Percentiles rank a stretch among this genome's conserved stretches.
phyloP scores from a whole-genome alignment of 2,113 vertebrate genomes.

The Alethe diademata region DNA sequence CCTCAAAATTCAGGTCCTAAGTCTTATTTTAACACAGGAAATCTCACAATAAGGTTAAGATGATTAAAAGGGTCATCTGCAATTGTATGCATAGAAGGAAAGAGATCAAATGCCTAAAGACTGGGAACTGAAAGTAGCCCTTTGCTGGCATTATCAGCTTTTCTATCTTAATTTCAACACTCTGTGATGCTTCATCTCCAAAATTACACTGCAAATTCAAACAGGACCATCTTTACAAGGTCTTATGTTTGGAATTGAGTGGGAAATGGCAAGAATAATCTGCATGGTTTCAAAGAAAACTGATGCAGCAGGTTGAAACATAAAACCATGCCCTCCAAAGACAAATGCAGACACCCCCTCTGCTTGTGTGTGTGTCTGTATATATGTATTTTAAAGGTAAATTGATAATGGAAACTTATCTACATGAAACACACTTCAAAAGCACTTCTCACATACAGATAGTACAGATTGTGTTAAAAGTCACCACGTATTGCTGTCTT shows the following conservation, averaged over 20 bases:
- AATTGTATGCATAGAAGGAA: not conserved
- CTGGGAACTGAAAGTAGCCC: not conserved
- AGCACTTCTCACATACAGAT: not conserved
- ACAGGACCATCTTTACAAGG: not conserved
- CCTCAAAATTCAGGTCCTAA: slow-evolving; percentile 12
- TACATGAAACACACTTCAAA: not conserved
- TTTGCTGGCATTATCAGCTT: not conserved
- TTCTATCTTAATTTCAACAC: not conserved
- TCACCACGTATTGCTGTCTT: not conserved
- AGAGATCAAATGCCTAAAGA: not conserved
- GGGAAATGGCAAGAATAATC: not conserved
- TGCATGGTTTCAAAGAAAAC: not conserved
- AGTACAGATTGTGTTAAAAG: not conserved
- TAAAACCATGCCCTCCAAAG: not conserved
- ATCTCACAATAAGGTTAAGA: not conserved
- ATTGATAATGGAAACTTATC: not conserved
- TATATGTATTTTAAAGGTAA: not conserved
- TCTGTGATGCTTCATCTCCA: not conserved
- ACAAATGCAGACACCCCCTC: not conserved
- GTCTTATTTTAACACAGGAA: slow-evolving; percentile 10
- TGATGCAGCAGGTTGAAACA: not conserved
- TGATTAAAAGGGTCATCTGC: slow-evolving; percentile 22
- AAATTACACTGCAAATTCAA: not conserved
- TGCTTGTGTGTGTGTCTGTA: not conserved
- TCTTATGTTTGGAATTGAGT: not conserved